Conservation (phyloP, 2,113 vertebrate species). For the Corythoichthys intestinalis region DNA sequence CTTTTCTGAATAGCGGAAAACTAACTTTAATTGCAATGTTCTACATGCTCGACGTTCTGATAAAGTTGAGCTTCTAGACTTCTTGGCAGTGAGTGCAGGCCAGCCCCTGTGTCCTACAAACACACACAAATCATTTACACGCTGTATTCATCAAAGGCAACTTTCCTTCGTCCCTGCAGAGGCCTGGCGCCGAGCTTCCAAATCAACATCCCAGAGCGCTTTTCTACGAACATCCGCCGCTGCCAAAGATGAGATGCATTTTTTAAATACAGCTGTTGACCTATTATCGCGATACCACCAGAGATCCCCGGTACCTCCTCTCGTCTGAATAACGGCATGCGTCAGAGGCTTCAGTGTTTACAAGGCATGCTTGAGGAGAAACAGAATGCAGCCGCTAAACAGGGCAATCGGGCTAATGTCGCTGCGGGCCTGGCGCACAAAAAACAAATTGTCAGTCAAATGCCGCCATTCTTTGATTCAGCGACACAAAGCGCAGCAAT, state of each 20-base stretch:
- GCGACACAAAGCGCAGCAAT: conserved; percentile 72
- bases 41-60: neutral
- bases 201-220: conserved; percentile 65
- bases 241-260: conserved; percentile 80
- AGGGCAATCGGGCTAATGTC: conserved; percentile 68
- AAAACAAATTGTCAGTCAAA: conserved; percentile 69
- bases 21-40: neutral
- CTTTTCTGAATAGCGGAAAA: neutral
- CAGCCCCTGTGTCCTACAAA: conserved; percentile 71
- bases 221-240: conserved; percentile 71
- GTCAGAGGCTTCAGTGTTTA: conserved; percentile 79
- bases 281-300: conserved; percentile 76
- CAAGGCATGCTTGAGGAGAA: conserved; percentile 56
- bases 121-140: conserved; percentile 80
- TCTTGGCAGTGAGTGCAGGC: conserved; percentile 59
- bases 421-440: conserved; percentile 55
- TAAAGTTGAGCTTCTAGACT: neutral
- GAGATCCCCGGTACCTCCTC: conserved; percentile 61
- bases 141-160: conserved; percentile 78
- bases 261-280: conserved; percentile 83
- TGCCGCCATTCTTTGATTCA: conserved; percentile 58
- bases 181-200: conserved; percentile 67
- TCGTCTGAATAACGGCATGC: conserved; percentile 70
- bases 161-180: conserved; percentile 68
- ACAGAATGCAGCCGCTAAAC: conserved; percentile 67